A percentile compares a stretch with the other conserved stretches of the same genome.
Evolutionary conservation across 2,113 vertebrate genomes (phyloP).

Genomic region (Orthochromis malagaraziensis): DNA sequence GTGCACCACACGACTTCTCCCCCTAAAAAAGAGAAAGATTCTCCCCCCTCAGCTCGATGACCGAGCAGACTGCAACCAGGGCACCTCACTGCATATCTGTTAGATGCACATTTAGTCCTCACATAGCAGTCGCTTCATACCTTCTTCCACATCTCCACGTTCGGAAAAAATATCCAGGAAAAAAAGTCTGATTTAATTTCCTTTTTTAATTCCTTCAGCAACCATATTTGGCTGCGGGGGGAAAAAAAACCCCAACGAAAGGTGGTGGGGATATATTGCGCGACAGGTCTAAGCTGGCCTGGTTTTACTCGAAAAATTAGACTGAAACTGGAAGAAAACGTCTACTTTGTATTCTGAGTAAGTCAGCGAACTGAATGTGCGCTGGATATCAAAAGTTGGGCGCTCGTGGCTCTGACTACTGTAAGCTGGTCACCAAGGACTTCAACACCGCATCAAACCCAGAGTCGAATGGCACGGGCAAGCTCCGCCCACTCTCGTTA

Average conservation of each 20-base stretch:
- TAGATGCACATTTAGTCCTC: not conserved
- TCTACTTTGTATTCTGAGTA: not conserved
- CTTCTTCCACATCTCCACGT: not conserved
- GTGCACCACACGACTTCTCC: slow-evolving; percentile 26
- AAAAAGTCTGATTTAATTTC: not conserved
- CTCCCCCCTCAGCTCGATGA: not conserved
- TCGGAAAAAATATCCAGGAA: not conserved
- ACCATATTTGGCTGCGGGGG: not conserved
- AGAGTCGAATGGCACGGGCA: slow-evolving; percentile 22
- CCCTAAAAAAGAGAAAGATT: not conserved
- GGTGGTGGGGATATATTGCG: slow-evolving; percentile 6
- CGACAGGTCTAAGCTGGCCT: slow-evolving; percentile 39
- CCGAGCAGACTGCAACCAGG: slow-evolving; percentile 7
- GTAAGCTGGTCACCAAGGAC: slow-evolving; percentile 3
- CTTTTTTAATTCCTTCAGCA: not conserved
- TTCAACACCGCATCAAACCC: slow-evolving; percentile 24
- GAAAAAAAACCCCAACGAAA: not conserved
- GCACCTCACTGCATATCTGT: not conserved
- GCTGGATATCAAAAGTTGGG: slow-evolving; percentile 18
- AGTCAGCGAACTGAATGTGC: not conserved
- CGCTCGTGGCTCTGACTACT: not conserved
- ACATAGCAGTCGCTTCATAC: not conserved
- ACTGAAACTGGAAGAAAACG: not conserved
- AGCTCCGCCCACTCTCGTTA: slow-evolving; percentile 45
- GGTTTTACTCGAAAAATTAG: not conserved